Evolutionary conservation across 2,113 vertebrate genomes (phyloP).

Genomic region (Macquaria australasica): DNA sequence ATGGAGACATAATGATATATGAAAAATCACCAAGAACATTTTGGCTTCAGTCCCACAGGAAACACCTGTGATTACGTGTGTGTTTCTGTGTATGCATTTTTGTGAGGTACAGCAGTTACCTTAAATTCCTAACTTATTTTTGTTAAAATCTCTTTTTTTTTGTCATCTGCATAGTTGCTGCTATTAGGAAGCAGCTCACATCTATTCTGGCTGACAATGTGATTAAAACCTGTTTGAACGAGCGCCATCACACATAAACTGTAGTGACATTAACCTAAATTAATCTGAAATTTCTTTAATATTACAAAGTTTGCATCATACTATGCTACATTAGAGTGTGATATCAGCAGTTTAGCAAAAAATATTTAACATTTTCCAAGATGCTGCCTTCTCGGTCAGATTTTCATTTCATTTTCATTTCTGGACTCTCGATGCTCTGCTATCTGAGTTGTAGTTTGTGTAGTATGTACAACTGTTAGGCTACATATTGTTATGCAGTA

Average conservation of each 20-base stretch:
- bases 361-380: neutral
- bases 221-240: neutral
- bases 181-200: neutral
- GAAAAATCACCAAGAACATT: constrained; percentile 5
- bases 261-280: neutral
- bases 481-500: neutral
- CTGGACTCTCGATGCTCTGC: neutral
- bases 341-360: neutral
- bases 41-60: neutral
- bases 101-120: neutral
- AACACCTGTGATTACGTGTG: neutral
- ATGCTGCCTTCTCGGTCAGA: neutral
- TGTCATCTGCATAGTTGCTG: neutral
- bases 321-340: neutral
- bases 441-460: neutral
- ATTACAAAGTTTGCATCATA: neutral
- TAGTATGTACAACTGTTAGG: neutral
- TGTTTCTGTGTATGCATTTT: neutral
- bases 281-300: neutral
- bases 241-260: neutral
- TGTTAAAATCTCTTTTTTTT: neutral
- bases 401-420: neutral
- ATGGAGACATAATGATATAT: neutral
- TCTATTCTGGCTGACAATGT: neutral
- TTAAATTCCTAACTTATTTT: neutral